These are phyloP conservation scores for Morus bassanus DNA, from an alignment of 2,797 vertebrate genomes.

Conservation along the genomic window DNA sequence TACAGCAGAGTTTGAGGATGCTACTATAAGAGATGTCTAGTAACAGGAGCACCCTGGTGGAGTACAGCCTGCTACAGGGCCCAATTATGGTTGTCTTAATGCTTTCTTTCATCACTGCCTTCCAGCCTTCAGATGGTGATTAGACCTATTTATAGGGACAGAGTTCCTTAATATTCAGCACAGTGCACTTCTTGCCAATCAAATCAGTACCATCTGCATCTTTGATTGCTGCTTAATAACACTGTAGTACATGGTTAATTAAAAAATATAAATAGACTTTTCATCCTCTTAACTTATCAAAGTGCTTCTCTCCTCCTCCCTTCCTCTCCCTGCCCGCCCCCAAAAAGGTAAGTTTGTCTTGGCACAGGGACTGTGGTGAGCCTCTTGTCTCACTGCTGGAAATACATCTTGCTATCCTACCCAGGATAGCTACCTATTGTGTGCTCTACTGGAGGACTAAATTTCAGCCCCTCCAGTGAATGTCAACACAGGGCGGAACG, in stretches of 20 bases:
- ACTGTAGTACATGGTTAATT: slow-evolving; percentile 76
- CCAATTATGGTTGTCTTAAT: slow-evolving; percentile 64
- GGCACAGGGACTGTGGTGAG: background rate
- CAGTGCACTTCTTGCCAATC: slow-evolving; percentile 71
- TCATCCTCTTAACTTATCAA: slow-evolving; percentile 58
- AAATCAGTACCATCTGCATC: slow-evolving; percentile 75
- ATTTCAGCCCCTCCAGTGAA: background rate
- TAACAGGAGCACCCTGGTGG: slow-evolving; percentile 11
- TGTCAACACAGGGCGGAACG: background rate
- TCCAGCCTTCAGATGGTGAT: slow-evolving; percentile 65
- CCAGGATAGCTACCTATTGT: background rate
- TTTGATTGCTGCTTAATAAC: slow-evolving; percentile 78
- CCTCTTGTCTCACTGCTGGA: background rate
- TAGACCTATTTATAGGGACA: slow-evolving; percentile 79
- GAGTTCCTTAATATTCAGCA: slow-evolving; percentile 73
- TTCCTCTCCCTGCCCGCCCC: background rate
- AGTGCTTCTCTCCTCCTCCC: slow-evolving; percentile 40
- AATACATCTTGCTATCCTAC: background rate
- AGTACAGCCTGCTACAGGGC: slow-evolving; percentile 30
- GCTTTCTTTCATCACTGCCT: slow-evolving; percentile 57
- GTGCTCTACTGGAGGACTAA: background rate
- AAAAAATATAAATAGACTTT: slow-evolving; percentile 80
- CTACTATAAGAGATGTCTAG: background rate
- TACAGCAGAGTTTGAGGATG: background rate
- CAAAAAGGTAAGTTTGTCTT: background rate